Conservation (phyloP, 2,888 invertebrate species). For the Eupithecia subumbrata region DNA sequence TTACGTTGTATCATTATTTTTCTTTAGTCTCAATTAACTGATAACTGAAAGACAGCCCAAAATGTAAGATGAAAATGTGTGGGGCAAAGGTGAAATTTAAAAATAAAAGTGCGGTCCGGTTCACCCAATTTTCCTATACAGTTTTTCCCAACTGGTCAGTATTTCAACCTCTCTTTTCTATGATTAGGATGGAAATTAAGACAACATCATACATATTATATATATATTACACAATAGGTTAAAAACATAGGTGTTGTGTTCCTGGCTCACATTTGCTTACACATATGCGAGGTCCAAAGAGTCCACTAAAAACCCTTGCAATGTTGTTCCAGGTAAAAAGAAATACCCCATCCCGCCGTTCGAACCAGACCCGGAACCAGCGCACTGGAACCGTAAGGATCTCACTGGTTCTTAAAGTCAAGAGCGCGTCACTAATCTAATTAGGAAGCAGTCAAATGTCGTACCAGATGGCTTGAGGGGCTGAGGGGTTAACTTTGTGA, state of each 20-base stretch:
- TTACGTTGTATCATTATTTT: neutral
- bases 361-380: constrained; percentile 70
- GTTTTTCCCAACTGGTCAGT: too few species aligned
- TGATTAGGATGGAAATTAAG: too few species aligned
- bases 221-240: too few species aligned
- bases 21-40: neutral
- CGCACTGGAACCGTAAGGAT: constrained; percentile 53
- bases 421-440: constrained; percentile 25
- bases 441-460: constrained; percentile 19
- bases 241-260: neutral
- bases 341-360: constrained; percentile 71
- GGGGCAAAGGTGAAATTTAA: too few species aligned
- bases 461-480: constrained; percentile 18
- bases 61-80: neutral
- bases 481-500: neutral
- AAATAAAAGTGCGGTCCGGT: too few species aligned
- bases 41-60: neutral
- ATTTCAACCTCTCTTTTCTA: too few species aligned
- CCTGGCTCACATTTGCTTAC: too few species aligned
- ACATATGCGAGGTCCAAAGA: neutral
- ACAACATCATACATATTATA: too few species aligned
- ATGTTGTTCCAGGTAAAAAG: constrained; percentile 76
- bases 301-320: constrained; percentile 5
- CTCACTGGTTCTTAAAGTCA: constrained; percentile 22
- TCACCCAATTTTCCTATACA: too few species aligned